These are phyloP conservation scores for Ceratina australensis DNA, from an alignment of 1,140 invertebrate genomes.

Conservation along the genomic window DNA sequence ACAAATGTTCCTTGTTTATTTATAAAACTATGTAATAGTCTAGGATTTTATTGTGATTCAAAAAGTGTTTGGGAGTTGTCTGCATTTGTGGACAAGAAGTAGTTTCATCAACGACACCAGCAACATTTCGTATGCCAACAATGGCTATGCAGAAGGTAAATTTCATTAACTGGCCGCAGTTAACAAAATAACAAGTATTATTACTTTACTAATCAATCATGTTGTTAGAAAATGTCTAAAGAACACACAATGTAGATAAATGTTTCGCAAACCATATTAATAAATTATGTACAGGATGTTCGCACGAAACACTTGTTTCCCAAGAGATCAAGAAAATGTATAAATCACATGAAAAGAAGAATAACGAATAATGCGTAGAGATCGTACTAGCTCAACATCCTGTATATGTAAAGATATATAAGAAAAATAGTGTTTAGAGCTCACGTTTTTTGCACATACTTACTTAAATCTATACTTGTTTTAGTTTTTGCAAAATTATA, in stretches of 20 bases:
- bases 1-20: constrained; percentile 53
- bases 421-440: constrained; percentile 35
- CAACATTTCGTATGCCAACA: constrained; percentile 64
- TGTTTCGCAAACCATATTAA: constrained; percentile 33
- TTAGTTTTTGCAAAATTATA: constrained; percentile 38
- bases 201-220: constrained; percentile 51
- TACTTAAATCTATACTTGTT: constrained; percentile 26
- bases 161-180: constrained; percentile 47
- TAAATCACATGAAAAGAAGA: too few relatives aligned
- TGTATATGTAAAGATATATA: constrained; percentile 31
- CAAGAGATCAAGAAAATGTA: too few relatives aligned
- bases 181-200: constrained; percentile 57
- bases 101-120: constrained; percentile 65
- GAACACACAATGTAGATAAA: constrained; percentile 29
- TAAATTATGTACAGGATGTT: constrained; percentile 48
- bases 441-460: constrained; percentile 38
- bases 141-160: constrained; percentile 76
- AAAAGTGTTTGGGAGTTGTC: constrained; percentile 65
- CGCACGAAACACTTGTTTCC: background rate
- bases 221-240: constrained; percentile 49
- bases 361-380: background rate
- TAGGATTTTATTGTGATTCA: constrained; percentile 71
- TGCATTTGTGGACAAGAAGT: constrained; percentile 64
- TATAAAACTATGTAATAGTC: constrained; percentile 66
- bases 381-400: constrained; percentile 22